phyloP scores from a whole-genome alignment of 2,888 invertebrate genomes.

The Thecocarcelia acutangulata region DNA sequence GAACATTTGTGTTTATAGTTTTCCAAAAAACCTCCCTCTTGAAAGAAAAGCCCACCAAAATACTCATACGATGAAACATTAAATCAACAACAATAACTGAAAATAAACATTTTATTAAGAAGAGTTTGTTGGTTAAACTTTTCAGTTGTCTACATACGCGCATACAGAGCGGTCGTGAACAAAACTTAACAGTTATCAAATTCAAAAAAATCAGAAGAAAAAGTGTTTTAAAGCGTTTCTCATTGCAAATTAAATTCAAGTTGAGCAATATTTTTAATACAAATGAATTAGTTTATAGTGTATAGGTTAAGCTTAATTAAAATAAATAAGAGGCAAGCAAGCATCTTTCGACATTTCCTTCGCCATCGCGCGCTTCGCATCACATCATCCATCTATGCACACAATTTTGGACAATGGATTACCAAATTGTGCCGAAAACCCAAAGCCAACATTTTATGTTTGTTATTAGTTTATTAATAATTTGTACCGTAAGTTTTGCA shows the following conservation, averaged over 20 bases:
- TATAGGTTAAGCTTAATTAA: slow-evolving; percentile 16
- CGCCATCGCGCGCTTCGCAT: background rate
- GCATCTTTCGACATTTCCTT: background rate
- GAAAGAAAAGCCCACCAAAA: slow-evolving; percentile 28
- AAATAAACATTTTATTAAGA: slow-evolving; percentile 73
- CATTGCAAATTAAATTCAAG: slow-evolving; percentile 4
- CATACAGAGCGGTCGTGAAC: slow-evolving; percentile 71
- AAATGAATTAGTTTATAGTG: slow-evolving; percentile 4
- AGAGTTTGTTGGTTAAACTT: slow-evolving; percentile 70
- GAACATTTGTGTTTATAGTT: background rate
- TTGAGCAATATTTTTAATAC: slow-evolving; percentile 17
- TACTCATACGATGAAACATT: slow-evolving; percentile 17
- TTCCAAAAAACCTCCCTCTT: slow-evolving; percentile 48
- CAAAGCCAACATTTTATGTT: slow-evolving; percentile 46
- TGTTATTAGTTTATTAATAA: slow-evolving; percentile 58
- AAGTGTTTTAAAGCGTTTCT: background rate
- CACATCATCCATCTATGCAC: slow-evolving; percentile 57
- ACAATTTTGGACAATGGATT: slow-evolving; percentile 72
- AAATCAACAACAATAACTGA: slow-evolving; percentile 30
- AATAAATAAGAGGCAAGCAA: slow-evolving; percentile 1
- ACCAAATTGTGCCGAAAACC: slow-evolving; percentile 69
- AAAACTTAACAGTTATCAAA: slow-evolving; percentile 19
- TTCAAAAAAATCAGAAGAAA: slow-evolving; percentile 4
- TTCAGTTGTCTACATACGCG: slow-evolving; percentile 75
- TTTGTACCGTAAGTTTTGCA: slow-evolving; percentile 60